A percentile compares a stretch with the other conserved stretches of the same genome.
These are phyloP conservation scores for Drosophila mauritiana DNA, from an alignment of 1,140 invertebrate genomes.

Conservation along the genomic window DNA sequence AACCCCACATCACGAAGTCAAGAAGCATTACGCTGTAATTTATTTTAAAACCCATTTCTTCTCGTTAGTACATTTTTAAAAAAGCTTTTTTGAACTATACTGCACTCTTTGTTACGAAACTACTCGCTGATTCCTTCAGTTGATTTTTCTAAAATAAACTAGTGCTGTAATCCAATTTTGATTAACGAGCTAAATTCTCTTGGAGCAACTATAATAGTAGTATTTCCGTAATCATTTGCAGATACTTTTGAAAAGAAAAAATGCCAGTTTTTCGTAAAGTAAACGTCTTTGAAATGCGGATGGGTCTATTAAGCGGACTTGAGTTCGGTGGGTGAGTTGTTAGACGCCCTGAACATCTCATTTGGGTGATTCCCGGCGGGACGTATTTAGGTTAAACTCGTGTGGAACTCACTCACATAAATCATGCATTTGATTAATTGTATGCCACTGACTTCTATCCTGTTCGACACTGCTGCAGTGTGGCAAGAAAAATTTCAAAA, in stretches of 20 bases:
- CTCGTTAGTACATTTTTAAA: neutral
- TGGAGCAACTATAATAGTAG: too few relatives aligned
- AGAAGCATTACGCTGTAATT: too few relatives aligned
- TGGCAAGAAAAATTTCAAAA: conserved; percentile 14
- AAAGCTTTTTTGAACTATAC: too few relatives aligned
- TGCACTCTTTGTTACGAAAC: too few relatives aligned
- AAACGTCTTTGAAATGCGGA: conserved; percentile 1
- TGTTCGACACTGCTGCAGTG: conserved; percentile 61
- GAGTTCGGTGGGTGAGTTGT: neutral
- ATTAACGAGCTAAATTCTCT: too few relatives aligned
- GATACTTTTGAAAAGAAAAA: conserved; percentile 1
- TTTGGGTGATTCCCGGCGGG: conserved; percentile 47
- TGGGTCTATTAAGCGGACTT: conserved; percentile 7
- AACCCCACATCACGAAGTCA: neutral
- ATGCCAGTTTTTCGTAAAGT: neutral
- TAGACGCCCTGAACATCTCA: conserved; percentile 41
- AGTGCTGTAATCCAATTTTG: too few relatives aligned
- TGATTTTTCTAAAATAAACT: too few relatives aligned
- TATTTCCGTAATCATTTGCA: neutral
- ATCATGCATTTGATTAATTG: conserved; percentile 80
- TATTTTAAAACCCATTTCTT: neutral
- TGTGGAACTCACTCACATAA: conserved; percentile 57
- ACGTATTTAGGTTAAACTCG: conserved; percentile 68
- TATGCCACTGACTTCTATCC: conserved; percentile 71
- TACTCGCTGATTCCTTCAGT: too few relatives aligned